These are phyloP conservation scores for Marronus borbonicus DNA, from an alignment of 2,888 invertebrate species.

Conservation along the genomic window DNA sequence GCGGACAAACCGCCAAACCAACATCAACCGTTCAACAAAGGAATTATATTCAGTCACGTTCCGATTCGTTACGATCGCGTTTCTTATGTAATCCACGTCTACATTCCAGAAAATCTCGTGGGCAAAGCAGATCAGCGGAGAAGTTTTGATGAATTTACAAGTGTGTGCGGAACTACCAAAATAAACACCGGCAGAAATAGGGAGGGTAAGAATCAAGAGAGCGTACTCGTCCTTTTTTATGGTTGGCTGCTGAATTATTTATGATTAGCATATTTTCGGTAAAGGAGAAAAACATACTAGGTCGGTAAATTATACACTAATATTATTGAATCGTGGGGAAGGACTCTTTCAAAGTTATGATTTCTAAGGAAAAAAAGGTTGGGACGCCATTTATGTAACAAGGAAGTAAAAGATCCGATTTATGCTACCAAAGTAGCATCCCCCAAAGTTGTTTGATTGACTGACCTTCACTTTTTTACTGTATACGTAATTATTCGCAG, in stretches of 20 bases:
- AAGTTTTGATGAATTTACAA: conserved; percentile 45
- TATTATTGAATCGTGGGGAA: no score
- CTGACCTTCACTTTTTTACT: no score
- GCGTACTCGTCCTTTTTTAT: conserved; percentile 11
- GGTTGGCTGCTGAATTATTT: conserved; percentile 21
- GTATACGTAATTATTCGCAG: no score
- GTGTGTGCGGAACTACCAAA: conserved; percentile 39
- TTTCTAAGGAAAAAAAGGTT: no score
- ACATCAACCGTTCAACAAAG: conserved; percentile 28
- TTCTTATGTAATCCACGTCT: conserved; percentile 46
- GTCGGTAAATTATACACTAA: background rate
- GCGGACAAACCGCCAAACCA: conserved; percentile 22
- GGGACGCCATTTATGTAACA: no score
- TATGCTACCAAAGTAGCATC: no score
- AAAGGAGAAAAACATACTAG: background rate
- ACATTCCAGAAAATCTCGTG: conserved; percentile 46
- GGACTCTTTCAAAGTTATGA: no score
- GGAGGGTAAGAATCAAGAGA: conserved; percentile 9
- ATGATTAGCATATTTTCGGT: background rate
- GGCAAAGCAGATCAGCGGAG: conserved; percentile 45
- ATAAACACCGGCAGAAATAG: background rate
- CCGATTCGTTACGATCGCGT: conserved; percentile 30
- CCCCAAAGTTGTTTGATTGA: no score
- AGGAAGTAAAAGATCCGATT: no score
- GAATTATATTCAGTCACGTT: conserved; percentile 44